Evolutionary conservation across 1,140 invertebrate genomes (phyloP), one percentile per base, ranked within the genome.

Genomic region (Pseudomyrmex sp.): DNA sequence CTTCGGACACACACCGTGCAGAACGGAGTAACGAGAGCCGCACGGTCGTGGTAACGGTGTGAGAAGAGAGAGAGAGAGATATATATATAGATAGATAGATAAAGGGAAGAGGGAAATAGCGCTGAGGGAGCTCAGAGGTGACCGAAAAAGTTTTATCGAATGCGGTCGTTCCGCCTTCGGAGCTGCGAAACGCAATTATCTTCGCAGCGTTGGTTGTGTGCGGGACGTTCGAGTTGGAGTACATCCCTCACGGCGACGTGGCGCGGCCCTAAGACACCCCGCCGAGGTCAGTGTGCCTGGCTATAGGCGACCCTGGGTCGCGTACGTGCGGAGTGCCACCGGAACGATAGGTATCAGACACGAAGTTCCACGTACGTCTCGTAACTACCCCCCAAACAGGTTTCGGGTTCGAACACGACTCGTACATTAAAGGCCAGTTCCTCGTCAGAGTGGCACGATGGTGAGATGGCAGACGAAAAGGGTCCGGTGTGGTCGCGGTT

Each of bases 341-440:
- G 56, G 66, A 46, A 83, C 44, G 68, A 54, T 77, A 65, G 86
- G 66, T 89, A 88, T 89, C 87, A 85, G 84, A 58, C 76, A 80
- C 63, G 18, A 76, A 89, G 85, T 87, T 89, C 58, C 74, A 87
- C 82, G 68, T 88, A 89, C 76, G 83, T 88, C 90, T 90, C 80
- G 87, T 89, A 92, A 92, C 91, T 92, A 92, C 35, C 76, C 76
- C 79, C 87, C 86, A 92, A 93, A 92, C 90, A 90, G 90, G 85
- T 91, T 92, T 91, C 86, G 88, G 35, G 86, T 91, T 91, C 86
- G 85, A 90, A 93, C 93, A 93, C 85, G 91, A 92, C 91, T 93
- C 90, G 86, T 91, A 92, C 93, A 93, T 93, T 93, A 93, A 93
- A 91, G 88, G 89, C 90, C 88, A 83, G 83, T 88, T 87, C 83